Evolutionary conservation across 1,140 invertebrate genomes (phyloP).

Genomic region (Aricia agestis): DNA sequence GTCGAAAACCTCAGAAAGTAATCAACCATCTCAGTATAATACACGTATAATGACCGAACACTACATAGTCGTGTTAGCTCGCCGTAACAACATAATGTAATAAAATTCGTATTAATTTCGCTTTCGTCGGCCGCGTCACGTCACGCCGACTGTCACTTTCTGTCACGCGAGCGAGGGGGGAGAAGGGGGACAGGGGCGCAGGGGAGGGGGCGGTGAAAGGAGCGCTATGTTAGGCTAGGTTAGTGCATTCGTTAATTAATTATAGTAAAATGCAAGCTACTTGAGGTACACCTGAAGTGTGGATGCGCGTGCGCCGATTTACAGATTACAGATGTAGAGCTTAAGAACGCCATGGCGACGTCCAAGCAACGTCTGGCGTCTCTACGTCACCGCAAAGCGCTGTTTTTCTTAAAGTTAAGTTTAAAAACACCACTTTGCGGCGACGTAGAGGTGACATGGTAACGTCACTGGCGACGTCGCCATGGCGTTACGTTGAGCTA

Average conservation of each 20-base stretch:
- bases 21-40: too few relatives aligned
- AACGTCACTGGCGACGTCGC: too few relatives aligned
- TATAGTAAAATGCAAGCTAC: not conserved
- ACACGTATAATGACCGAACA: not conserved
- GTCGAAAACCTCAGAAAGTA: too few relatives aligned
- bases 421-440: too few relatives aligned
- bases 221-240: conserved; percentile 24
- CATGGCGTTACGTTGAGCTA: too few relatives aligned
- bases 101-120: conserved; percentile 21
- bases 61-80: not conserved
- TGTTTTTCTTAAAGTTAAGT: too few relatives aligned
- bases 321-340: too few relatives aligned
- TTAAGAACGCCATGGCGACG: too few relatives aligned
- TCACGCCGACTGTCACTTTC: conserved; percentile 44
- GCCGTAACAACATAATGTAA: not conserved
- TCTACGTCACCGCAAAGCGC: too few relatives aligned
- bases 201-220: conserved; percentile 20
- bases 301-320: not conserved
- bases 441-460: too few relatives aligned
- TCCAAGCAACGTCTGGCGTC: too few relatives aligned
- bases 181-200: not conserved
- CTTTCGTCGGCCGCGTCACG: conserved; percentile 20
- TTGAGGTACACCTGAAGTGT: not conserved
- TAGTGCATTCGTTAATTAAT: conserved; percentile 17
- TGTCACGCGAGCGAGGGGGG: conserved; percentile 29